Evolutionary conservation across 2,113 vertebrate species (phyloP), one percentile per base, ranked within the genome.

Genomic region (Nansenia antarctica): DNA sequence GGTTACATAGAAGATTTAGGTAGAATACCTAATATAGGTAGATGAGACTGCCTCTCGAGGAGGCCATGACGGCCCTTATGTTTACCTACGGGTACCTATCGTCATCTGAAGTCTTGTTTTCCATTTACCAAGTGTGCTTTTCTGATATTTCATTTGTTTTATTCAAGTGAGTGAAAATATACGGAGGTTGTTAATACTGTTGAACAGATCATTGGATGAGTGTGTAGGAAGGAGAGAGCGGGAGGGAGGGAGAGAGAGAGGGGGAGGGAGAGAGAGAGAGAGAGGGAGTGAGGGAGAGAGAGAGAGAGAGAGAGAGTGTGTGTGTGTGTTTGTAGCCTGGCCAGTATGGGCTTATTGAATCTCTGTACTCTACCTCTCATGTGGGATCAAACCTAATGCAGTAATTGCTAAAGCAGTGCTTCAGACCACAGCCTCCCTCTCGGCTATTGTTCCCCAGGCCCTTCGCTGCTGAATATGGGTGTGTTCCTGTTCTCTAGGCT

Each of bases 301-400:
- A 57, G n/a, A 24, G 11, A 20, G 7, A 39, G n/a, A 20, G 18
- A 31, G 37, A 26, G 22, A 31, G 24, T 58, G 27, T 58, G 0
- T 29, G 31, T 32, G 62, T 18, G 42, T 32, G 39, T 54, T 67
- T 67, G 57, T 35, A 63, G 29, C 5, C 32, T 53, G 14, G n/a
- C 68, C 22, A 30, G 26, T 52, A 29, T 35, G 31, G 0, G 70
- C 47, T 9, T 52, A 42, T 31, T 45, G 24, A 58, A 61, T 73
- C 24, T 57, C 58, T 37, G 54, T 18, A 37, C n/a, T 52, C 35
- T 66, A 54, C 69, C 58, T 66, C 32, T 0, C 58, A 39, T 15
- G 3, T 52, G 29, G 34, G 66, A 59, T 64, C 22, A 66, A 18
- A 3, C 29, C 30, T 0, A 1, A 35, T 11, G 37, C 30, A 35